Evolutionary conservation across 2,888 invertebrate genomes (phyloP).

Genomic region (Junonia oenone): DNA sequence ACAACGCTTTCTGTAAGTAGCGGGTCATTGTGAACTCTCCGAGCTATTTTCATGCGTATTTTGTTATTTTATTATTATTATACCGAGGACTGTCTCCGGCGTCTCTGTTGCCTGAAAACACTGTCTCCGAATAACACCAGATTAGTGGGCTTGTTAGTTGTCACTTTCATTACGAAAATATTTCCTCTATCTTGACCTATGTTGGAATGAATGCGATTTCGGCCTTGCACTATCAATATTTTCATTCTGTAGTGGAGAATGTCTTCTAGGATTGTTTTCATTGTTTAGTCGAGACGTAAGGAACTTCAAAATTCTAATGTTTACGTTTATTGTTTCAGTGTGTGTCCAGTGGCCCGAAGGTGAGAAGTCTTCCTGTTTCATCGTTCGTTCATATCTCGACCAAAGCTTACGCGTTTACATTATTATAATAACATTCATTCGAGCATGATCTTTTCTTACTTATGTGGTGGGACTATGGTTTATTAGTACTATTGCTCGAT

Average conservation of each 20-base stretch:
- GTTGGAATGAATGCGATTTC: slow-evolving; percentile 64
- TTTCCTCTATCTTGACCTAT: slow-evolving; percentile 48
- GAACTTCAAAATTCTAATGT: slow-evolving; percentile 14
- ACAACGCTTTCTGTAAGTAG: neutral
- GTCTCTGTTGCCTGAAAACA: slow-evolving; percentile 48
- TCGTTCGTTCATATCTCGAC: slow-evolving; percentile 41
- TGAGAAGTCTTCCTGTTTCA: slow-evolving; percentile 66
- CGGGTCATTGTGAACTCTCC: neutral
- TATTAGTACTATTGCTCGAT: slow-evolving; percentile 62
- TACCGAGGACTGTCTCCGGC: slow-evolving; percentile 58
- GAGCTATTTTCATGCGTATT: neutral
- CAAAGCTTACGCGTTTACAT: slow-evolving; percentile 67
- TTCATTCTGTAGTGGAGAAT: slow-evolving; percentile 68
- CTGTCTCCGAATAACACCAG: slow-evolving; percentile 48
- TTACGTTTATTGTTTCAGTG: slow-evolving; percentile 84
- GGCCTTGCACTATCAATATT: slow-evolving; percentile 62
- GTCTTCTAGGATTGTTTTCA: slow-evolving; percentile 58
- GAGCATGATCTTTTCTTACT: slow-evolving; percentile 69
- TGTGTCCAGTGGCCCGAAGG: slow-evolving; percentile 96
- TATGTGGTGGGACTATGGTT: slow-evolving; percentile 68
- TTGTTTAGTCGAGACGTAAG: slow-evolving; percentile 45
- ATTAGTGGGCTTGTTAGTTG: slow-evolving; percentile 62
- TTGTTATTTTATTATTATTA: neutral
- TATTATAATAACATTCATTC: slow-evolving; percentile 66
- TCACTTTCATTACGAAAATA: slow-evolving; percentile 43